These are phyloP conservation scores for Paedocypris sp. DNA, from an alignment of 2,113 vertebrate genomes.

Conservation along the genomic window DNA sequence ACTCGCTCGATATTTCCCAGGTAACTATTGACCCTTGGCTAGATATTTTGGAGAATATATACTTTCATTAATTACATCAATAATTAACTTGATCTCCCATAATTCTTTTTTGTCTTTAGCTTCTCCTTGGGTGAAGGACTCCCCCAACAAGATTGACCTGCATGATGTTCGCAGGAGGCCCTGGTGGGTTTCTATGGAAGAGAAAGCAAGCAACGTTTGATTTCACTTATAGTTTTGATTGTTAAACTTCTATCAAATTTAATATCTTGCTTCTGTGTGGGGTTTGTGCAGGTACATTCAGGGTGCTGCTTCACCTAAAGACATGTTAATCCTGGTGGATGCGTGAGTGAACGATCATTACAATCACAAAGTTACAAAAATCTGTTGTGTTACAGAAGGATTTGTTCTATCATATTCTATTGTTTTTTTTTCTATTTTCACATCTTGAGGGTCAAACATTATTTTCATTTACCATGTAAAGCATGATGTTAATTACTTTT, in stretches of 20 bases:
- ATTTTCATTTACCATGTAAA: no score
- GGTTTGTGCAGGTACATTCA: constrained; percentile 86
- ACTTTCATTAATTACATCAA: no score
- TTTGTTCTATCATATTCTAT: no score
- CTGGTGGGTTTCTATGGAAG: constrained; percentile 64
- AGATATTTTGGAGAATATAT: no score
- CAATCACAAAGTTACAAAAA: no score
- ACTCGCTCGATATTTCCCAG: constrained; percentile 87
- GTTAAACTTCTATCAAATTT: not conserved
- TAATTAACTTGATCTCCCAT: not conserved
- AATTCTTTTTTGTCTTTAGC: constrained; percentile 56
- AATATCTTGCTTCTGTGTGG: constrained; percentile 4
- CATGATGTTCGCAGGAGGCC: constrained; percentile 92
- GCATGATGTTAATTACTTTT: no score
- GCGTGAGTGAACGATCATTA: constrained; percentile 88
- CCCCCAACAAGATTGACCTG: constrained; percentile 84
- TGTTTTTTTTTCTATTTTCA: no score
- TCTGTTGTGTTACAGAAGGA: no score
- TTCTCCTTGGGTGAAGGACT: constrained; percentile 82
- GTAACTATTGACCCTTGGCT: no score
- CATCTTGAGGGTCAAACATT: no score
- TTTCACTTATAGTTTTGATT: not conserved
- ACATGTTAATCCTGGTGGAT: constrained; percentile 96
- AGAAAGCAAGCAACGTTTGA: not conserved
- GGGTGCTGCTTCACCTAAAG: constrained; percentile 93